A percentile compares a stretch with the other conserved stretches of the same genome.
phyloP scores from a whole-genome alignment of 2,113 vertebrate species.

The Prinia subflava region DNA sequence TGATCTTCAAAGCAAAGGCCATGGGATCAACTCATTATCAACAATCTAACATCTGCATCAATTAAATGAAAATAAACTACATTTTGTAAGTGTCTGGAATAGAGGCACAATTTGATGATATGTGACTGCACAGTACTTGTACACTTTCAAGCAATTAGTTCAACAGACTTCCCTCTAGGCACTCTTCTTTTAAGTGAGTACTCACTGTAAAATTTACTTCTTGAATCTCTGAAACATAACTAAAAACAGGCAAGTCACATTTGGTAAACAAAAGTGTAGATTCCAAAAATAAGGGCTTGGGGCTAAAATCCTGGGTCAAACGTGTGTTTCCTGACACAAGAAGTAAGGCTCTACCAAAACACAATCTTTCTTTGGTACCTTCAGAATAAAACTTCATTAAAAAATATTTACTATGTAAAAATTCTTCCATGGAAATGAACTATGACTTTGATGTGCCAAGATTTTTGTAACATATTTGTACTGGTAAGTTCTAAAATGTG shows the following conservation, averaged over 20 bases:
- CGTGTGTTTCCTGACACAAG: conserved; percentile 2
- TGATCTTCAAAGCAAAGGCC: background rate
- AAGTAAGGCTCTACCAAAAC: conserved; percentile 9
- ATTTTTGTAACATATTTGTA: background rate
- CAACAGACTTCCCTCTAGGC: background rate
- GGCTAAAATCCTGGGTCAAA: background rate
- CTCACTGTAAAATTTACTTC: background rate
- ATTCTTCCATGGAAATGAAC: background rate
- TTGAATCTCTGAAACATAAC: background rate
- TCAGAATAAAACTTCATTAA: background rate
- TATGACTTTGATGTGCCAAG: background rate
- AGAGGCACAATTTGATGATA: background rate
- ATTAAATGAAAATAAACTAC: background rate
- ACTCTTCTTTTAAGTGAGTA: background rate
- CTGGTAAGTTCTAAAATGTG: background rate
- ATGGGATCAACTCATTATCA: background rate
- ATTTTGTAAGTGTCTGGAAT: background rate
- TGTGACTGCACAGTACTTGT: background rate
- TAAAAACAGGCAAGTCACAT: background rate
- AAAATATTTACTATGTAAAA: background rate
- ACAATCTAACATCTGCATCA: background rate
- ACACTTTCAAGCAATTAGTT: background rate
- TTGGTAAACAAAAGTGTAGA: background rate
- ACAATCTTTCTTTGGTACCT: background rate
- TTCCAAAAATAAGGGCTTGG: background rate